phyloP scores from a whole-genome alignment of 2,888 invertebrate species.

The Lycocerus yunnanus region DNA sequence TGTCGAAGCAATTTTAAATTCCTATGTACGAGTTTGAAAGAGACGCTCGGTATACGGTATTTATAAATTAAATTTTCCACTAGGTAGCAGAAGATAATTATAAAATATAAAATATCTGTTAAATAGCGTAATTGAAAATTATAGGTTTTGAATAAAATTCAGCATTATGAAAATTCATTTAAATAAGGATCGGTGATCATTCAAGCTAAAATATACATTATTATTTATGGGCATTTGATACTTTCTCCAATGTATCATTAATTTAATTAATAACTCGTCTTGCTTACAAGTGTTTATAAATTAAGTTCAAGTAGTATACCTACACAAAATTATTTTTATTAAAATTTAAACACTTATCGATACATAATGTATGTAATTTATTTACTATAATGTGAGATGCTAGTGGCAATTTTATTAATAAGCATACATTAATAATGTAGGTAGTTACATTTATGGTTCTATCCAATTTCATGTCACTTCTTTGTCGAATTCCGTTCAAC shows the following conservation, averaged over 20 bases:
- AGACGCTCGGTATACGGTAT: too few relatives aligned
- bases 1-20: too few relatives aligned
- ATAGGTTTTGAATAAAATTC: not conserved
- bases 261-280: not conserved
- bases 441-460: slow-evolving; percentile 32
- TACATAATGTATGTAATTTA: not conserved
- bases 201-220: not conserved
- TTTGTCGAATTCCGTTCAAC: slow-evolving; percentile 41
- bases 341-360: not conserved
- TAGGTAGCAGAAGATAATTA: not conserved
- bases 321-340: not conserved
- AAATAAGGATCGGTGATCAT: not conserved
- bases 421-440: slow-evolving; percentile 30
- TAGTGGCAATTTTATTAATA: slow-evolving; percentile 34
- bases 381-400: slow-evolving; percentile 9
- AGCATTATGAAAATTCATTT: not conserved
- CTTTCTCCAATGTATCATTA: not conserved
- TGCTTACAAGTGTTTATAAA: not conserved
- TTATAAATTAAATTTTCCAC: too few relatives aligned
- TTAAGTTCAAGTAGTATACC: not conserved
- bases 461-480: slow-evolving; percentile 41
- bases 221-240: not conserved
- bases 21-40: too few relatives aligned
- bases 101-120: not conserved
- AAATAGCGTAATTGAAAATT: not conserved